phyloP scores from a whole-genome alignment of 2,113 vertebrate species.

The Smithornis capensis region DNA sequence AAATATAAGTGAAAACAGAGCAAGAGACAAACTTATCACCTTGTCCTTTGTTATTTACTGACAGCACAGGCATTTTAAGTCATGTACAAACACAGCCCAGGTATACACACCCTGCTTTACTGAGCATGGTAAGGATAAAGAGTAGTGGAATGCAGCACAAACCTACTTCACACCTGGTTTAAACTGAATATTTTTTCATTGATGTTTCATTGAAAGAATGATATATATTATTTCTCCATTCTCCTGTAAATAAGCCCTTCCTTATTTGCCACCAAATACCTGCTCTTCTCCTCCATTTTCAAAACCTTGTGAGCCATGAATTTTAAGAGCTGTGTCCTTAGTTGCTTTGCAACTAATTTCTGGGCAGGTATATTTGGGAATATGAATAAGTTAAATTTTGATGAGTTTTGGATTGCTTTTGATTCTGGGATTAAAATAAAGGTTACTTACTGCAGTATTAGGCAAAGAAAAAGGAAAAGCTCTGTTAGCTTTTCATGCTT shows the following conservation, averaged over 20 bases:
- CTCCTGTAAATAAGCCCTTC: not conserved
- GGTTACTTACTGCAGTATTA: not conserved
- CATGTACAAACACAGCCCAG: slow-evolving; percentile 42
- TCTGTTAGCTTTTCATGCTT: slow-evolving; percentile 1
- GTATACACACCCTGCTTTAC: slow-evolving; percentile 33
- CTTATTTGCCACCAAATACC: not conserved
- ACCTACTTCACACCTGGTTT: slow-evolving; percentile 21
- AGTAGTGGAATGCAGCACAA: slow-evolving; percentile 21
- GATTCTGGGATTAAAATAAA: not conserved
- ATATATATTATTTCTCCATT: not conserved
- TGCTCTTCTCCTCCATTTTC: not conserved
- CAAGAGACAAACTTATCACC: not conserved
- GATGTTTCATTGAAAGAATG: not conserved
- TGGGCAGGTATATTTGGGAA: not conserved
- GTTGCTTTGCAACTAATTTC: not conserved
- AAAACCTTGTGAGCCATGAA: not conserved
- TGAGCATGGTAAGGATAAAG: not conserved
- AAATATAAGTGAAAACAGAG: not conserved
- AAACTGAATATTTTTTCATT: not conserved
- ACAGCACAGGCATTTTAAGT: not conserved
- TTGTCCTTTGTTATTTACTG: not conserved
- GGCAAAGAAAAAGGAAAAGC: not conserved
- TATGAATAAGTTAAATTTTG: not conserved
- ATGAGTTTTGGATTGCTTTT: slow-evolving; percentile 1
- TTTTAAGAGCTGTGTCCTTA: not conserved